These are phyloP conservation scores for Podilymbus podiceps DNA, from an alignment of 2,113 vertebrate species.

Conservation along the genomic window DNA sequence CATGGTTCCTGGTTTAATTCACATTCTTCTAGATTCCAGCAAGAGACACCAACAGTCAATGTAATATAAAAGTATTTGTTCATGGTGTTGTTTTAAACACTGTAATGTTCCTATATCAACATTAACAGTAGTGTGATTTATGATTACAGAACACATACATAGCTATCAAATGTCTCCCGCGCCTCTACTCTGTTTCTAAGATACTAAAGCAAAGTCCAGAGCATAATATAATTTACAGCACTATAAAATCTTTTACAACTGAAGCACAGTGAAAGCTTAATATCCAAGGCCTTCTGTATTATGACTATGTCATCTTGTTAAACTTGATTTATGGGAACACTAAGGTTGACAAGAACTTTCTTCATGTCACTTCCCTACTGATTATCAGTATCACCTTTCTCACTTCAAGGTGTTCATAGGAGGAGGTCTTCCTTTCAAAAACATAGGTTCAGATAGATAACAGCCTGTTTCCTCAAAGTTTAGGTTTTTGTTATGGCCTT, in stretches of 20 bases:
- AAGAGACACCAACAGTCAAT: background rate
- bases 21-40: conserved; percentile 13
- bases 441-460: conserved; percentile 5
- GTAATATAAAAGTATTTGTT: conserved; percentile 39
- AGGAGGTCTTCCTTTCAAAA: conserved; percentile 37
- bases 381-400: conserved; percentile 63
- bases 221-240: conserved; percentile 80
- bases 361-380: conserved; percentile 13
- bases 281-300: conserved; percentile 70
- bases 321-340: conserved; percentile 77
- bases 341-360: conserved; percentile 52
- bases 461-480: background rate
- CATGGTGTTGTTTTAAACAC: conserved; percentile 37
- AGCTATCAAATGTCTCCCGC: conserved; percentile 56
- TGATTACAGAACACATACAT: conserved; percentile 37
- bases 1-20: background rate
- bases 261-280: conserved; percentile 77
- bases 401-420: conserved; percentile 10
- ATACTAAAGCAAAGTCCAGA: conserved; percentile 78
- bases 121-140: conserved; percentile 58
- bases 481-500: background rate
- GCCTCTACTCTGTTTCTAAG: conserved; percentile 59
- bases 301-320: conserved; percentile 81
- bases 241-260: conserved; percentile 79
- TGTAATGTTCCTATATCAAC: conserved; percentile 29